Evolutionary conservation across 2,888 invertebrate species (phyloP).

Genomic region (Aspidiotus destructor): DNA sequence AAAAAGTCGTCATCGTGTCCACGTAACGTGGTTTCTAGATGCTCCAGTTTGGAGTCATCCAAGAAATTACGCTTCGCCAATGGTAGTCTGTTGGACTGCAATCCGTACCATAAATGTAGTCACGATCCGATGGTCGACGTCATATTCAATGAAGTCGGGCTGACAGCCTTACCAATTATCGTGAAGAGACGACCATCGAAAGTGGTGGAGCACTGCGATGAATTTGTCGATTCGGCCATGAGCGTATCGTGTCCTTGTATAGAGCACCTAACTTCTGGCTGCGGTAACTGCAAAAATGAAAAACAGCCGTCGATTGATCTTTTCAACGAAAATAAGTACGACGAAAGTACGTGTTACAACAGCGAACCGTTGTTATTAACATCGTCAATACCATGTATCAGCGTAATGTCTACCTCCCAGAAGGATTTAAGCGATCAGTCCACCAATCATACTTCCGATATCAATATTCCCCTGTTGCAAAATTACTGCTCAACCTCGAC

Average conservation of each 20-base stretch:
- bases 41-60: conserved; percentile 73
- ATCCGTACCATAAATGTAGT: conserved; percentile 41
- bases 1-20: conserved; percentile 38
- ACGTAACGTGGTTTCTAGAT: conserved; percentile 46
- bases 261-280: conserved; percentile 45
- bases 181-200: conserved; percentile 34
- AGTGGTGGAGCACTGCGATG: conserved; percentile 34
- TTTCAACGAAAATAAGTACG: conserved; percentile 13
- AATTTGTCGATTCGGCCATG: conserved; percentile 37
- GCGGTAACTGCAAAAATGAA: background rate
- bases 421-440: background rate
- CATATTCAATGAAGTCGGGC: conserved; percentile 34
- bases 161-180: conserved; percentile 18
- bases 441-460: conserved; percentile 20
- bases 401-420: background rate
- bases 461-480: conserved; percentile 19
- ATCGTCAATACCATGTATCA: conserved; percentile 27
- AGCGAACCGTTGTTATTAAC: conserved; percentile 20
- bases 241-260: conserved; percentile 66
- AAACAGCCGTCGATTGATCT: background rate
- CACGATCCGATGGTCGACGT: conserved; percentile 27
- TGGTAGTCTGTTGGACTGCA: conserved; percentile 51
- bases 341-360: conserved; percentile 10
- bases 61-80: conserved; percentile 71
- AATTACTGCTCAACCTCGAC: conserved; percentile 8